Evolutionary conservation across 2,888 invertebrate genomes (phyloP), one percentile per base, ranked within the genome.

Genomic region (Tenthredo distinguenda): DNA sequence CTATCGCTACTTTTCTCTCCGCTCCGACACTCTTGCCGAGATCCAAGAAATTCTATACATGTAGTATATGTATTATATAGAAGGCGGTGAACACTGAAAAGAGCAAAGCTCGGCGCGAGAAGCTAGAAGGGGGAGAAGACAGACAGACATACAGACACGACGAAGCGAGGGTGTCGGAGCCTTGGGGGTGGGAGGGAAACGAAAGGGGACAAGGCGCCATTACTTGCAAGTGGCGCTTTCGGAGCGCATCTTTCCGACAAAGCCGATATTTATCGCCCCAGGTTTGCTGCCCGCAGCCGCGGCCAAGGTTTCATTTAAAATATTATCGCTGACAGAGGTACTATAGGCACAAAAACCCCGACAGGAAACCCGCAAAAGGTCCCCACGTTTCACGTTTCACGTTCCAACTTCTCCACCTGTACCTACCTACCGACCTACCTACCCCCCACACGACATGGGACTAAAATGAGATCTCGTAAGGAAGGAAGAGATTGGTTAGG

Each of bases 161-260:
- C 86, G 84, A 82, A 82, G 85, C 85, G 85, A 87, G 87, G 85
- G 87, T 86, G 86, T 50, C 79, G 87, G 84, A 85, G 87, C 86
- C 85, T 85, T 84, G 72, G 84, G 58, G 85, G 26, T 68, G 55
- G 68, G 55, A 79, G 50, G 83, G 82, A 86, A 79, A 55, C 84
- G 85, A 83, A 84, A 86, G 85, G 87, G 85, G 87, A 87, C 86
- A 87, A 88, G 88, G 89, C 88, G 89, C 93, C 92, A 92, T 93
- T 93, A 92, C 91, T 91, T 90, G 92, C 93, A 93, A 93, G 92
- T 92, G 92, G 92, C 90, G 93, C 92, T 91, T 91, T 89, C 89
- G 88, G 87, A 89, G 90, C 91, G 90, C 90, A 90, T 90, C 90
- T 92, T 91, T 91, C 90, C 91, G 89, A 90, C 90, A 89, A 90